Conservation (phyloP, 2,113 vertebrate genomes). For the Australoheros scitulus region DNA sequence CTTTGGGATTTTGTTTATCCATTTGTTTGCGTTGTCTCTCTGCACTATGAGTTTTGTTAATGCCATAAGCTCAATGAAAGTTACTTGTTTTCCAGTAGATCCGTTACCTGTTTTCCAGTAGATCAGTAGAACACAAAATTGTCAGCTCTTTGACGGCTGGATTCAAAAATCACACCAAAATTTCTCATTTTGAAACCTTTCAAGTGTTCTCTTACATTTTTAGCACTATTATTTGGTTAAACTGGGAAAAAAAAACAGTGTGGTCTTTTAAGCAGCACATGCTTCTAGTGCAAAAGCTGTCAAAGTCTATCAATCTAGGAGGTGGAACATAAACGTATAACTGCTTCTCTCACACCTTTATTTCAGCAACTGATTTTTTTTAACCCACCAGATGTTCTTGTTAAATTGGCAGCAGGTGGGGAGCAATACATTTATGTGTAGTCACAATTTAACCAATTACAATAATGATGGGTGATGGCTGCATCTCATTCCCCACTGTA, state of each 20-base stretch:
- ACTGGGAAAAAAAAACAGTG: not conserved
- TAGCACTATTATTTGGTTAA: too few relatives aligned
- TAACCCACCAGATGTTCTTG: not conserved
- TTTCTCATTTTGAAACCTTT: not conserved
- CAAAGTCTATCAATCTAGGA: not conserved
- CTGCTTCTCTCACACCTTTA: conserved; percentile 1
- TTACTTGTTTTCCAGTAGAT: too few relatives aligned
- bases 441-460: conserved; percentile 54
- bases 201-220: too few relatives aligned
- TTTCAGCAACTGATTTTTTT: not conserved
- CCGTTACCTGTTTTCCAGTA: too few relatives aligned
- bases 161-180: conserved; percentile 1
- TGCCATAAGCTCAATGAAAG: too few relatives aligned
- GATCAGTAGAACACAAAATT: not conserved
- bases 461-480: conserved; percentile 55
- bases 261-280: not conserved
- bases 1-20: too few relatives aligned
- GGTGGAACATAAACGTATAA: not conserved
- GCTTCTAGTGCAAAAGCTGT: not conserved
- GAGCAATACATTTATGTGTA: conserved; percentile 20
- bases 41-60: too few relatives aligned
- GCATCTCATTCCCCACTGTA: conserved; percentile 42
- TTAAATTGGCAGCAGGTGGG: conserved; percentile 58
- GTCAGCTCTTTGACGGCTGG: not conserved
- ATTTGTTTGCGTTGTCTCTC: too few relatives aligned